Evolutionary conservation across 1,140 invertebrate species (phyloP).

Genomic region (Pseudomyrmex flavicornis): DNA sequence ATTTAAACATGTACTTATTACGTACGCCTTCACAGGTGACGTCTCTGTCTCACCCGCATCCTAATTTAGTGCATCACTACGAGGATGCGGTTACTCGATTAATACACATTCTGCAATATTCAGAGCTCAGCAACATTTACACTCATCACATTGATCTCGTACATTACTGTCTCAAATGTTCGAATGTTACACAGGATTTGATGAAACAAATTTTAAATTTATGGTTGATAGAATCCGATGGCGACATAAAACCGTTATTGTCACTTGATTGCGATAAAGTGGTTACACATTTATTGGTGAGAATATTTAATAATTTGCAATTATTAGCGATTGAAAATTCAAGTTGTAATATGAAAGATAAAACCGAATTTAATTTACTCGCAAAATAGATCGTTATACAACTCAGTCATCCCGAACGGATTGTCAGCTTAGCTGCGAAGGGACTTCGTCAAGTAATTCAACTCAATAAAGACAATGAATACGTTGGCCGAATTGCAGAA

Average conservation of each 20-base stretch:
- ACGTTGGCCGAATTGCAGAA: conserved; percentile 44
- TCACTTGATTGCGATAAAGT: conserved; percentile 42
- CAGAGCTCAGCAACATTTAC: conserved; percentile 68
- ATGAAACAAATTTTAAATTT: conserved; percentile 59
- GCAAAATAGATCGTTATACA: conserved; percentile 41
- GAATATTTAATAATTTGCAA: not conserved
- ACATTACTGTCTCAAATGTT: conserved; percentile 61
- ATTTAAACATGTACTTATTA: not conserved
- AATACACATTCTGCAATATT: conserved; percentile 42
- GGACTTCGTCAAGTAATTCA: conserved; percentile 57
- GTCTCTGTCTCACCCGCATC: conserved; percentile 36
- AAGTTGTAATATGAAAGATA: not conserved
- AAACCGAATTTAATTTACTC: not conserved
- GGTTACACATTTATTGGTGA: conserved; percentile 61
- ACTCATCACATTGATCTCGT: conserved; percentile 75
- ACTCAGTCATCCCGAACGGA: conserved; percentile 8
- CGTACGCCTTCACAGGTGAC: conserved; percentile 37
- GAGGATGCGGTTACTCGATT: conserved; percentile 52
- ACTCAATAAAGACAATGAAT: conserved; percentile 13
- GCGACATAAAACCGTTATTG: conserved; percentile 64
- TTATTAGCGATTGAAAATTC: too few relatives aligned
- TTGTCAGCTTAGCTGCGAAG: conserved; percentile 62
- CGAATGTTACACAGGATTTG: conserved; percentile 49
- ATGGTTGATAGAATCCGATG: conserved; percentile 68
- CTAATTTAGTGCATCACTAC: conserved; percentile 29